phyloP scores from a whole-genome alignment of 2,113 vertebrate genomes.

The Solea solea region DNA sequence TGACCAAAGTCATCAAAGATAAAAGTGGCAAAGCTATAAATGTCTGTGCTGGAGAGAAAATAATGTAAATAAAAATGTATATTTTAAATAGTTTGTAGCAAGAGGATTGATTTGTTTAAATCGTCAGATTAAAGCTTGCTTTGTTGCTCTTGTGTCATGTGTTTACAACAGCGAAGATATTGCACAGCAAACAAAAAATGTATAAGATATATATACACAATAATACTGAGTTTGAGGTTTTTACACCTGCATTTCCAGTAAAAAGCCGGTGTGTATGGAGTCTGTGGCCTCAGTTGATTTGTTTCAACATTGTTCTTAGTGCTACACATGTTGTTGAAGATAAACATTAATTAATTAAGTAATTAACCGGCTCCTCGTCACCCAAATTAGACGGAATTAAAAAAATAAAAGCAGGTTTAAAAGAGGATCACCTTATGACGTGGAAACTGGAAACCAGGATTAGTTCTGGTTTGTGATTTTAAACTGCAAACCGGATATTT shows the following conservation, averaged over 20 bases:
- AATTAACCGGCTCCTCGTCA: slow-evolving; percentile 23
- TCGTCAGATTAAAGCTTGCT: background rate
- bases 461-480: background rate
- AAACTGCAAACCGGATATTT: slow-evolving; percentile 6
- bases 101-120: background rate
- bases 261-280: background rate
- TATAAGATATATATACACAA: background rate
- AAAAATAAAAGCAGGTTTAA: background rate
- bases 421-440: slow-evolving; percentile 2
- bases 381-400: slow-evolving; percentile 16
- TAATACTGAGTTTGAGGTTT: background rate
- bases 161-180: background rate
- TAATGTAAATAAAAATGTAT: background rate
- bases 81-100: background rate
- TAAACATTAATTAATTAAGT: background rate
- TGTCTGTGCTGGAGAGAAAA: background rate
- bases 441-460: slow-evolving; percentile 1
- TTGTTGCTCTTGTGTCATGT: background rate
- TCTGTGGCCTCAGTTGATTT: background rate
- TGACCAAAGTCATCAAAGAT: background rate
- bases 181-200: background rate
- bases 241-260: background rate
- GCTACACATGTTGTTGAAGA: background rate
- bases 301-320: background rate
- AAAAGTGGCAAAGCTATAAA: background rate